phyloP scores from a whole-genome alignment of 2,113 vertebrate species.

The Phocoena sinus region DNA sequence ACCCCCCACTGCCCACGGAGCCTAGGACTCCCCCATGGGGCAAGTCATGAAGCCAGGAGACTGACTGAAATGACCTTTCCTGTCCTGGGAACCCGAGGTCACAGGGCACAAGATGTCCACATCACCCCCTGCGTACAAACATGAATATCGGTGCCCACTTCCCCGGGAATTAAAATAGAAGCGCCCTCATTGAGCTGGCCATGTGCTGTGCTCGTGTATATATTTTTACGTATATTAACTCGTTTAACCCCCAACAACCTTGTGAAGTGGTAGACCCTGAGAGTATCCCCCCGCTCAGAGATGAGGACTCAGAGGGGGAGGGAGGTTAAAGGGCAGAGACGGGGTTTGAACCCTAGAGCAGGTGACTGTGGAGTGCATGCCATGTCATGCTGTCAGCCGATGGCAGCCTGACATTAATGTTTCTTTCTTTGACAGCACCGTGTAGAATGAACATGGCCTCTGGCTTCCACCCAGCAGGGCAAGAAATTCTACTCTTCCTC shows the following conservation, averaged over 20 bases:
- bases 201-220: accelerated
- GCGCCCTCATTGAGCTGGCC: not conserved
- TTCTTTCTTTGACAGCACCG: not conserved
- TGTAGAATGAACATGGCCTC: not conserved
- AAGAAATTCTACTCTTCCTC: not conserved
- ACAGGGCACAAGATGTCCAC: not conserved
- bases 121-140: not conserved
- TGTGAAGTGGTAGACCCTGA: not conserved
- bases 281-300: not conserved
- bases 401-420: not conserved
- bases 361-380: not conserved
- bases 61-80: not conserved
- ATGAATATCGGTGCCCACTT: not conserved
- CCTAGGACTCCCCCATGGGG: accelerated
- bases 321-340: not conserved
- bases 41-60: not conserved
- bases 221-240: accelerated
- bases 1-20: not conserved
- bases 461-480: not conserved
- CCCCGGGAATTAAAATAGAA: not conserved
- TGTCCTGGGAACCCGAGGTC: not conserved
- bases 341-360: not conserved
- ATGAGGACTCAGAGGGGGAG: not conserved
- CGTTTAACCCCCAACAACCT: not conserved
- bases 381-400: accelerated